phyloP scores from a whole-genome alignment of 2,113 vertebrate genomes.

The Elaphurus davidianus region DNA sequence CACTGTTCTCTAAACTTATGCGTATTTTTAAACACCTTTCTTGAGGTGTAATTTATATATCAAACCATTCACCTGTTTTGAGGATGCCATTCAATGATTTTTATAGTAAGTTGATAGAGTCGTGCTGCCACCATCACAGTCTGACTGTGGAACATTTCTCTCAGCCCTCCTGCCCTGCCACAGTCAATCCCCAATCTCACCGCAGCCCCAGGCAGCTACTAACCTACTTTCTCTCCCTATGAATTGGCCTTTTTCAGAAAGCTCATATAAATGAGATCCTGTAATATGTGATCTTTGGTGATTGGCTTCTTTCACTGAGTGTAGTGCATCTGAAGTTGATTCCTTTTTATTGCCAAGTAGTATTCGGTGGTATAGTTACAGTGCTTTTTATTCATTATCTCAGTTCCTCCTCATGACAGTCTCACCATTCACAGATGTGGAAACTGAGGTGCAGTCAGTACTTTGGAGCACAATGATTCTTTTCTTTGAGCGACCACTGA shows the following conservation, averaged over 20 bases:
- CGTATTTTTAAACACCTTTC: not conserved
- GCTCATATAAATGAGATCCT: not conserved
- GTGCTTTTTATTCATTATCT: not conserved
- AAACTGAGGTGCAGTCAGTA: not conserved
- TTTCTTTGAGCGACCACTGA: not conserved
- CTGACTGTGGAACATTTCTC: not conserved
- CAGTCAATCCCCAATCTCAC: not conserved
- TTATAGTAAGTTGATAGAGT: not conserved
- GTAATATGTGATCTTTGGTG: not conserved
- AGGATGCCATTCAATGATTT: not conserved
- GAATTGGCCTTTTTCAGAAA: not conserved
- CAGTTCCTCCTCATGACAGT: not conserved
- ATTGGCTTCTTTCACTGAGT: constrained; percentile 18
- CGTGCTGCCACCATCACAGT: not conserved
- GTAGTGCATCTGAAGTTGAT: not conserved
- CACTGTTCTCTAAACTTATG: constrained; percentile 13
- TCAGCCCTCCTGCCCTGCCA: not conserved
- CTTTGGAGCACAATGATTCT: not conserved
- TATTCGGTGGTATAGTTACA: not conserved
- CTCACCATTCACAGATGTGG: not conserved
- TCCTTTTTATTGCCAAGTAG: not conserved
- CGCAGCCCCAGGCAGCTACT: not conserved
- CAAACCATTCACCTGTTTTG: not conserved
- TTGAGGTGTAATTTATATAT: not conserved
- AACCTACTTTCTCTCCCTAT: constrained; percentile 2